phyloP scores from a whole-genome alignment of 2,797 vertebrate genomes.

The Hyperoplus lanceolatus region DNA sequence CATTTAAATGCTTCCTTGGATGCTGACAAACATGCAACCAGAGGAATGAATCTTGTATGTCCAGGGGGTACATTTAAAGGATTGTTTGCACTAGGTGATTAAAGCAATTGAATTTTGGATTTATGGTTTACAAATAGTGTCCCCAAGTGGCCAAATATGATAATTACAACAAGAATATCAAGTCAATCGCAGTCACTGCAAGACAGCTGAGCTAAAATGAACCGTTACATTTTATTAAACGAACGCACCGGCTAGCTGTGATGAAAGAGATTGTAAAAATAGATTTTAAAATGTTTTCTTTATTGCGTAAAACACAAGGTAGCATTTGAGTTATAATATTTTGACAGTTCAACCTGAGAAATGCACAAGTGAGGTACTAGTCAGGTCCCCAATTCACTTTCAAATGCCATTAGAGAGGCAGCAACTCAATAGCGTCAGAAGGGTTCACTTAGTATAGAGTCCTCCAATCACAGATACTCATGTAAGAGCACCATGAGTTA shows the following conservation, averaged over 20 bases:
- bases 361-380: conserved; percentile 15
- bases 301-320: conserved; percentile 1
- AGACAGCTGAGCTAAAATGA: background rate
- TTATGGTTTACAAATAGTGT: conserved; percentile 37
- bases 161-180: conserved; percentile 37
- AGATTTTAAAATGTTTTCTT: background rate
- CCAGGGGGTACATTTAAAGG: background rate
- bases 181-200: background rate
- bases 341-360: conserved; percentile 45
- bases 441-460: background rate
- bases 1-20: background rate
- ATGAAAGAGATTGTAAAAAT: background rate
- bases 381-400: background rate
- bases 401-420: conserved; percentile 7
- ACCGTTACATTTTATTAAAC: background rate
- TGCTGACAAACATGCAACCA: background rate
- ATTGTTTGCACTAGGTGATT: conserved; percentile 11
- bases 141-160: conserved; percentile 48
- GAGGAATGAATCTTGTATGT: background rate
- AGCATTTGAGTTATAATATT: conserved; percentile 4
- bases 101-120: conserved; percentile 2
- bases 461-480: background rate
- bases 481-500: background rate
- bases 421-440: background rate
- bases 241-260: background rate